These are phyloP conservation scores for Thumatha senex DNA, from an alignment of 2,888 invertebrate genomes.

Conservation along the genomic window DNA sequence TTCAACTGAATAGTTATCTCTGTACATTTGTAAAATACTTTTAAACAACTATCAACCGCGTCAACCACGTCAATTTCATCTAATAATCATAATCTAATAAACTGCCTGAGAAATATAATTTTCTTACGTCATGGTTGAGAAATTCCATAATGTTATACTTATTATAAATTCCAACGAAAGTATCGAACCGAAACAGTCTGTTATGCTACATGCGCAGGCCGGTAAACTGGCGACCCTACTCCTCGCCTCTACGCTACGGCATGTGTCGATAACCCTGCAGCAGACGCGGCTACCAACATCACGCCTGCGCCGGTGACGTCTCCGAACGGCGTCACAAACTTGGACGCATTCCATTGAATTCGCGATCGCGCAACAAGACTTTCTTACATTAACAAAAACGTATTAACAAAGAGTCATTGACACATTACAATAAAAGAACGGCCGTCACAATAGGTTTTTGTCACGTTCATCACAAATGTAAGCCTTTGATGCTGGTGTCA, in stretches of 20 bases:
- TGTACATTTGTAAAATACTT: not conserved
- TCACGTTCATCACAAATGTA: slow-evolving; percentile 7
- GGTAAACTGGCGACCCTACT: slow-evolving; percentile 61
- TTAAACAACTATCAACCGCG: not conserved
- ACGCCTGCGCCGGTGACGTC: slow-evolving; percentile 77
- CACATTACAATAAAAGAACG: slow-evolving; percentile 17
- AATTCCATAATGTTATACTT: slow-evolving; percentile 35
- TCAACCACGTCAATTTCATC: slow-evolving; percentile 9
- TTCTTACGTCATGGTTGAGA: slow-evolving; percentile 37
- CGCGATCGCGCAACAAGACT: slow-evolving; percentile 57
- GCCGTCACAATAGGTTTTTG: slow-evolving; percentile 9
- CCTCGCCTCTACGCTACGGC: slow-evolving; percentile 53
- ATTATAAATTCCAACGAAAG: slow-evolving; percentile 53
- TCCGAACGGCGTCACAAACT: slow-evolving; percentile 61
- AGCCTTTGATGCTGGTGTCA: slow-evolving; percentile 11
- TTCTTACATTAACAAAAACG: slow-evolving; percentile 38
- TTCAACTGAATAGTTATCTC: not conserved
- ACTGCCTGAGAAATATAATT: slow-evolving; percentile 19
- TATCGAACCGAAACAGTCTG: slow-evolving; percentile 71
- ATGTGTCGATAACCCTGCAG: slow-evolving; percentile 81
- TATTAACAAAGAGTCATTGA: slow-evolving; percentile 10
- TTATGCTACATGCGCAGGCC: slow-evolving; percentile 64
- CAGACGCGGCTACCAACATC: slow-evolving; percentile 64
- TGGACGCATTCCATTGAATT: slow-evolving; percentile 73
- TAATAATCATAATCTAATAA: slow-evolving; percentile 10